Evolutionary conservation across 2,797 vertebrate genomes (phyloP), one percentile per base, ranked within the genome.

Genomic region (Pachyuromys duprasi): DNA sequence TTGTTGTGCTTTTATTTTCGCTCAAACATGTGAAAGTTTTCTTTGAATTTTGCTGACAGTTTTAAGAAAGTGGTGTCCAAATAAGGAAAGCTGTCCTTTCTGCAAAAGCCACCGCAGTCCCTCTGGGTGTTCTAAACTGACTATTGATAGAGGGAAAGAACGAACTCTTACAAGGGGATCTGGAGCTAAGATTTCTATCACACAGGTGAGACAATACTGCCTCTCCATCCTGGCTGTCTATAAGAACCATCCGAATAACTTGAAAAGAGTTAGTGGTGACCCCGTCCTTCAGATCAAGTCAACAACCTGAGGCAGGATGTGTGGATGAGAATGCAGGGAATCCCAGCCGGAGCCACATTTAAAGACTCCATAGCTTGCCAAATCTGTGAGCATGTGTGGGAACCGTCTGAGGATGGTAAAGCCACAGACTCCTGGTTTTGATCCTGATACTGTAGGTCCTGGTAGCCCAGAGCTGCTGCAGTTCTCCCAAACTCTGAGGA

Each of bases 161-260:
- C 55, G 78, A 33, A 95, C 65, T 86, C 67, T 95, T 86, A 36
- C 89, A 87, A 86, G 84, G 55, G 67, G 95, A 91, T 42, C 39
- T 53, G 74, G 18, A 20, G 26, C 53, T 88, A 86, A 92, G 45
- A 93, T 92, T 92, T 69, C 62, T 96, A 79, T 86, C 63, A 39
- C 36, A 69, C 45, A 82, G 22, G 28, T 75, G 69, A 90, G 62
- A 78, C 11, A 49, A 93, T 17, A 79, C 26, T 6, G 22, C 39
- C 62, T 94, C 20, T 89, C 31, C 57, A 63, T 12, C 5, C 24
- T 53, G 78, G 26, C 88, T 87, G 63, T 13, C 3, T 15, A 31
- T 22, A 53, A 93, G 93, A 80, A 80, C 33, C 8, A 65, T 36
- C 69, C 6, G 0, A 65, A 18, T 18, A 88, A 11, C 11, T 60